A percentile compares a stretch with the other conserved stretches of the same genome.
Conservation (phyloP, 2,797 vertebrate genomes). For the Channallabes apus region DNA sequence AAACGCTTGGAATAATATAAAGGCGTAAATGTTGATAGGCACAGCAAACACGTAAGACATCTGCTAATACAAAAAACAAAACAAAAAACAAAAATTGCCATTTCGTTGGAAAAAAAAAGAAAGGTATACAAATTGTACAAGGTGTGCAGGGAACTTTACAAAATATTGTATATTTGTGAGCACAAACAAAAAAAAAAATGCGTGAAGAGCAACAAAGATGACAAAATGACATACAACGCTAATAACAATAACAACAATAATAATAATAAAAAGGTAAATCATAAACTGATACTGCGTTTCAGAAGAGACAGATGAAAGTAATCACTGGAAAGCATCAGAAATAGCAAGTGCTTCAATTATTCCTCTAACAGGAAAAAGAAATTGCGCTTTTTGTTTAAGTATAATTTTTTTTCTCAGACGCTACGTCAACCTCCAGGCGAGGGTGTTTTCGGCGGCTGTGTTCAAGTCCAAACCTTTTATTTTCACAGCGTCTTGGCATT, state of each 20-base stretch:
- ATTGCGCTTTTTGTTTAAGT: too few relatives aligned
- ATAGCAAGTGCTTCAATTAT: slow-evolving; percentile 10
- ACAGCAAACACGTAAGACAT: slow-evolving; percentile 51
- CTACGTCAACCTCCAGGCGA: background rate
- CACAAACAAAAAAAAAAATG: slow-evolving; percentile 55
- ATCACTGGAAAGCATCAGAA: slow-evolving; percentile 24
- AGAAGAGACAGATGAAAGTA: slow-evolving; percentile 44
- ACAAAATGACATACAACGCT: slow-evolving; percentile 18
- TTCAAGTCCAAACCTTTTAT: background rate
- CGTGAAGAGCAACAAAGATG: slow-evolving; percentile 45
- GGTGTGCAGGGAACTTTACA: slow-evolving; percentile 69
- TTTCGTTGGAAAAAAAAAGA: slow-evolving; percentile 56
- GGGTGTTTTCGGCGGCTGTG: background rate
- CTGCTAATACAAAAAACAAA: slow-evolving; percentile 60
- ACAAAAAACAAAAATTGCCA: slow-evolving; percentile 57
- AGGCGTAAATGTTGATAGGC: slow-evolving; percentile 53
- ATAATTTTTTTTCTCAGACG: background rate
- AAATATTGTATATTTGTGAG: slow-evolving; percentile 58
- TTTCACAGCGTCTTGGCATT: background rate
- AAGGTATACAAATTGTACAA: slow-evolving; percentile 51
- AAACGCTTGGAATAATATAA: slow-evolving; percentile 67
- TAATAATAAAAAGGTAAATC: slow-evolving; percentile 63
- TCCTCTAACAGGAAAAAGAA: background rate
- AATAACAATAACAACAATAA: slow-evolving; percentile 38
- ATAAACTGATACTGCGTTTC: slow-evolving; percentile 70